A percentile compares a stretch with the other conserved stretches of the same genome.
phyloP scores from a whole-genome alignment of 2,113 vertebrate genomes.

The Piprites chloris region DNA sequence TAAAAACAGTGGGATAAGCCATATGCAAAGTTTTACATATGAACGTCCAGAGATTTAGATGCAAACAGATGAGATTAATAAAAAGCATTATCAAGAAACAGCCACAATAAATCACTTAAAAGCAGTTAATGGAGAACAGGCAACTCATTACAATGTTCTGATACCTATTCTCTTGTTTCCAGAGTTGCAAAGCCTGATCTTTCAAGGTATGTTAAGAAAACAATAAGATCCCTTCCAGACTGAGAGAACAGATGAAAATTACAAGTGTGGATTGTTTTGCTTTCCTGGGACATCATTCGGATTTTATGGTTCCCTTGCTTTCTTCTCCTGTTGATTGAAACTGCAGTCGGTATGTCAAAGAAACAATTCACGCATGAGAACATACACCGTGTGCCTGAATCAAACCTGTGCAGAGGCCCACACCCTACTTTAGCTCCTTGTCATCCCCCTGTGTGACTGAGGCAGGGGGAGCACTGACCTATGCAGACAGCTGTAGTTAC shows the following conservation, averaged over 20 bases:
- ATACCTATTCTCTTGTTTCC: background rate
- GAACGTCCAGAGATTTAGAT: background rate
- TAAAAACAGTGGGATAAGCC: background rate
- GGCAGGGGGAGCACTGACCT: accelerated
- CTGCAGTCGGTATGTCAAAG: background rate
- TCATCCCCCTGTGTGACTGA: accelerated
- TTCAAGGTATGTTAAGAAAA: background rate
- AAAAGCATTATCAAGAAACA: background rate
- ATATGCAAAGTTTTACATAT: background rate
- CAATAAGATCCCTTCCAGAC: background rate
- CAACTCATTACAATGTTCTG: background rate
- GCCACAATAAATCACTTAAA: background rate
- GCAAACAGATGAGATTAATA: background rate
- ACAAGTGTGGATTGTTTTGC: background rate
- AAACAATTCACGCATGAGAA: background rate
- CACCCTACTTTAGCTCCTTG: background rate
- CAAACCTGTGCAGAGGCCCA: background rate
- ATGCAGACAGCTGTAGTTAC: background rate
- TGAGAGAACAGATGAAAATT: background rate
- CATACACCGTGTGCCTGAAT: background rate
- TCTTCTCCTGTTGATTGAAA: background rate
- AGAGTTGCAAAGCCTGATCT: background rate
- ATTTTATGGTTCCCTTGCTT: background rate
- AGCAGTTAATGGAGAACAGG: background rate
- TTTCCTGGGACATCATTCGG: background rate